Evolutionary conservation across 2,113 vertebrate genomes (phyloP), one percentile per base, ranked within the genome.

Genomic region (Pavo muticus): DNA sequence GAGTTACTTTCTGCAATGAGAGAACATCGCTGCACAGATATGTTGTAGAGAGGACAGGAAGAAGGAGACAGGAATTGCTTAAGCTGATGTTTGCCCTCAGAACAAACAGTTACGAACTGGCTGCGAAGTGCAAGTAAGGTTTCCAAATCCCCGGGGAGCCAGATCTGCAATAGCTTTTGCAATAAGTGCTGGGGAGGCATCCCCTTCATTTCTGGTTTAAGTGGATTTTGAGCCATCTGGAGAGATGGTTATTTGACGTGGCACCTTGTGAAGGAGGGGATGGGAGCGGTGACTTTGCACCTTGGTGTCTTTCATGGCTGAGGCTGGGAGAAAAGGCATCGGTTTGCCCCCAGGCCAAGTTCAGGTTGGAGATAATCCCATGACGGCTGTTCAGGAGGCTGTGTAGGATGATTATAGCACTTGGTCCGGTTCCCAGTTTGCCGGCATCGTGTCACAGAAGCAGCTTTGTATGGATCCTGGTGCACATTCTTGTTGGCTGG

Each of bases 401-500:
- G 45, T 72, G 80, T 21, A 27, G 48, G 47, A 29, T 72, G 67
- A 93, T 93, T 93, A 35, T n/a, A 84, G 54, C 48, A 11, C 91
- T 97, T 93, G 76, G 83, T 77, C 76, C 0, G 1, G 30, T 91
- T 93, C 94, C 83, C 48, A 2, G 76, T 93, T 94, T 93, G 80
- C 73, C 85, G 71, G 79, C 37, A 0, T 88, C 1, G 0, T 85
- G 85, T 86, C 93, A 90, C 96, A 96, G 93, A 96, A 81, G 90
- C 83, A 90, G 80, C 92, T 95, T 96, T 95, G 93, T 96, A 87
- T 44, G 40, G 57, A 42, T 89, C 39, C 76, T 87, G 85, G 73
- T 93, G 90, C 91, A 84, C 5, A 3, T 90, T 95, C 91, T 75
- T 95, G 52, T 88, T 93, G 93, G 93, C 96, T 69, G 45, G 88